Evolutionary conservation across 23 tunicate genomes (phyloP).

Genomic region (Ciona savignyi): DNA sequence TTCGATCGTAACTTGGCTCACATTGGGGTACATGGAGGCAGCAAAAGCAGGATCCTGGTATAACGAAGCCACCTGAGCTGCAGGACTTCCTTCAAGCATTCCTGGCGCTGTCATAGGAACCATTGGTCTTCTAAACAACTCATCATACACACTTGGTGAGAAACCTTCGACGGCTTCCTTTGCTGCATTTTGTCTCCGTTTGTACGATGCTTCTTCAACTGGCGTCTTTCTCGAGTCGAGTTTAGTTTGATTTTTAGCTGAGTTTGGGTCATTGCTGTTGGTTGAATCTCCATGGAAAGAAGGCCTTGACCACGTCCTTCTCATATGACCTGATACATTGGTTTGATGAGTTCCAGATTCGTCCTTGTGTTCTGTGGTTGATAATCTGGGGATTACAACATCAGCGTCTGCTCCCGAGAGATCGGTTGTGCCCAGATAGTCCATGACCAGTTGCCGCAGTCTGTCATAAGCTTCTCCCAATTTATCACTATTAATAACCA

Average conservation of each 20-base stretch:
- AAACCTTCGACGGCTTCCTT: constrained; percentile 72
- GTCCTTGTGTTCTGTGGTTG: constrained; percentile 68
- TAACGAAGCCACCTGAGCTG: constrained; percentile 85
- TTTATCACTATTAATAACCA: constrained; percentile 73
- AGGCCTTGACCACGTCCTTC: constrained; percentile 83
- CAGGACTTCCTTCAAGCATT: constrained; percentile 84
- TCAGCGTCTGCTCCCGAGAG: constrained; percentile 18
- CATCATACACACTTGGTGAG: constrained; percentile 48
- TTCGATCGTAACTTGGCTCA: constrained; percentile 14
- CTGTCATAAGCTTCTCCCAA: constrained; percentile 82
- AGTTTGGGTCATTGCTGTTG: constrained; percentile 45
- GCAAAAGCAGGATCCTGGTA: constrained; percentile 88
- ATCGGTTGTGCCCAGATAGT: constrained; percentile 82
- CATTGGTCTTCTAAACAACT: constrained; percentile 58
- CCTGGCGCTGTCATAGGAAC: constrained; percentile 97
- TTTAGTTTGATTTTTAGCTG: constrained; percentile 22
- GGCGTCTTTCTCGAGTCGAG: constrained; percentile 46
- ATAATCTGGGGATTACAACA: constrained; percentile 17
- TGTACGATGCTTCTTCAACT: constrained; percentile 81
- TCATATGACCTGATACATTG: constrained; percentile 41
- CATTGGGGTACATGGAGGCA: constrained; percentile 31
- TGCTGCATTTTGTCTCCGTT: constrained; percentile 76
- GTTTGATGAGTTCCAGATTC: constrained; percentile 69
- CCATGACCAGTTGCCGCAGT: constrained; percentile 87
- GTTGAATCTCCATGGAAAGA: constrained; percentile 66